Conservation (phyloP, 2,797 vertebrate species). For the Emydoidea blandingii region DNA sequence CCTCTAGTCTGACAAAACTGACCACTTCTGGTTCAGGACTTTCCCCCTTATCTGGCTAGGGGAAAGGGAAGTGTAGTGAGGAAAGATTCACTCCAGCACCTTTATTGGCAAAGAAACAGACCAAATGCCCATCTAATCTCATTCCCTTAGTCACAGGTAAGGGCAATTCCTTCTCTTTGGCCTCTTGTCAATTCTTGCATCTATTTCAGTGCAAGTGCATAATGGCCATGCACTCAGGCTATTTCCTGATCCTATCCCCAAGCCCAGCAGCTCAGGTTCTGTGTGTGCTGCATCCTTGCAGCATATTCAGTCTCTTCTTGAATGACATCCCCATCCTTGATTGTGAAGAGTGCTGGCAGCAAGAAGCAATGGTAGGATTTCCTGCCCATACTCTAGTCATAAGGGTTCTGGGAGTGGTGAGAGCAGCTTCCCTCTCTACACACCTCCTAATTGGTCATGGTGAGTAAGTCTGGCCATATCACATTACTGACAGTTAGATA, state of each 20-base stretch:
- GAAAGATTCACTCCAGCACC: background rate
- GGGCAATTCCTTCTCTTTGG: background rate
- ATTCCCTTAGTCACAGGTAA: background rate
- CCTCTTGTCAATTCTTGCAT: background rate
- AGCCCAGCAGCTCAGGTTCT: background rate
- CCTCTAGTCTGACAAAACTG: no score
- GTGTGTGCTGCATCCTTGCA: background rate
- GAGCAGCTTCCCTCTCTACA: background rate
- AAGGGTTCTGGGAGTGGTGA: fast-evolving
- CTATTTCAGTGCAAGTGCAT: background rate
- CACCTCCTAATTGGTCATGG: fast-evolving
- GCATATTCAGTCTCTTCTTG: background rate
- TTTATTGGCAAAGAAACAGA: background rate
- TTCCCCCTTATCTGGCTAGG: no score
- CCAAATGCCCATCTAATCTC: background rate
- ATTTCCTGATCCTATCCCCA: background rate
- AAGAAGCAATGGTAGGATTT: background rate
- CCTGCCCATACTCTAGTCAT: background rate
- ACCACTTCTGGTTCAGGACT: no score
- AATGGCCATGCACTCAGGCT: fast-evolving
- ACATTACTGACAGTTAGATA: background rate
- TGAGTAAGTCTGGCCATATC: background rate
- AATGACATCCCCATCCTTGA: background rate
- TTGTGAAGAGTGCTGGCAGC: background rate
- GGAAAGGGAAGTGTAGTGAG: no score